Conservation (phyloP, 2,888 invertebrate species). For the Exocentrus adspersus region DNA sequence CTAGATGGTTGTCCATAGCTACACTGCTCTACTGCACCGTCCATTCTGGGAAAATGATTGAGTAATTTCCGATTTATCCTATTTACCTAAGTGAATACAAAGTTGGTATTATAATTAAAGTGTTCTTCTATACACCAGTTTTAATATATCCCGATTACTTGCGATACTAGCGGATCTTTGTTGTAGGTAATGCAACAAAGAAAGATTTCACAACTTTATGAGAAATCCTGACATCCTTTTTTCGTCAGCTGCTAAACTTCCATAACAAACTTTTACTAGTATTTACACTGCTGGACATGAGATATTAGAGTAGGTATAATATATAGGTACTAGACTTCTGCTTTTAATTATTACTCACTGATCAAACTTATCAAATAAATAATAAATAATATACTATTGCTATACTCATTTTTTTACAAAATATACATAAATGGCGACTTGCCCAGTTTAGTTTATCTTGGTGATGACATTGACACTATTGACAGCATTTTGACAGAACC, state of each 20-base stretch:
- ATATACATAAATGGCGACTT: too few species aligned
- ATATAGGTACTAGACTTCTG: too few species aligned
- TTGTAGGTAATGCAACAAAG: constrained; percentile 24
- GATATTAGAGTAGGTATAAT: background rate
- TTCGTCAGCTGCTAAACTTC: constrained; percentile 31
- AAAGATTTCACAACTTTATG: constrained; percentile 29
- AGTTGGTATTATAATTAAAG: constrained; percentile 7
- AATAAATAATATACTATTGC: too few species aligned
- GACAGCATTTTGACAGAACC: too few species aligned
- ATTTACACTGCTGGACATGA: constrained; percentile 6
- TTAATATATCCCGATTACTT: constrained; percentile 17
- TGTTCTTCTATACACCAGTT: constrained; percentile 7
- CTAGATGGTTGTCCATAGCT: constrained; percentile 40
- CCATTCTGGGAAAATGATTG: constrained; percentile 33
- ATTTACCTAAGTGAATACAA: background rate
- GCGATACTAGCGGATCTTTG: constrained; percentile 19
- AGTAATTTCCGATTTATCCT: background rate
- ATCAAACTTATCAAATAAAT: too few species aligned
- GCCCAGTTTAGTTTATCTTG: too few species aligned
- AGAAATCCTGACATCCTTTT: constrained; percentile 13
- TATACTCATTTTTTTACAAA: too few species aligned
- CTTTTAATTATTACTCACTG: too few species aligned
- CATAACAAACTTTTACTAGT: background rate
- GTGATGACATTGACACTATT: too few species aligned
- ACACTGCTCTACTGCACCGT: constrained; percentile 28